Evolutionary conservation across 1,140 invertebrate genomes (phyloP).

Genomic region (Melipona quadrifasciata): DNA sequence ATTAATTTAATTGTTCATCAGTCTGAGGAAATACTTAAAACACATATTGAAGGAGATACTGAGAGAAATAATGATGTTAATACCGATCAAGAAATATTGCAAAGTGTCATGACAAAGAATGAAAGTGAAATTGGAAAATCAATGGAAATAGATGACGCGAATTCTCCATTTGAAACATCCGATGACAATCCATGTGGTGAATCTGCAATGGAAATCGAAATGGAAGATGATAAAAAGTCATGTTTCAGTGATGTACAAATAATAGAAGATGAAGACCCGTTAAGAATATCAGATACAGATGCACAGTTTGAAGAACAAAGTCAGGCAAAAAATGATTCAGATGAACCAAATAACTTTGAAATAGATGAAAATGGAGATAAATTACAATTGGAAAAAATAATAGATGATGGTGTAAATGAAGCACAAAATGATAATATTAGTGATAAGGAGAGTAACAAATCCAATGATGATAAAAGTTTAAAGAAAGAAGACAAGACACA

Average conservation of each 20-base stretch:
- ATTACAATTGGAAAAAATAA: conserved; percentile 47
- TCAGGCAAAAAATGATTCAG: conserved; percentile 52
- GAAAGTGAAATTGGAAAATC: conserved; percentile 66
- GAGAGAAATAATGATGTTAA: conserved; percentile 61
- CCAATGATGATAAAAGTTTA: conserved; percentile 52
- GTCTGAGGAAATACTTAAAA: conserved; percentile 26
- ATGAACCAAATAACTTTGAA: conserved; percentile 49
- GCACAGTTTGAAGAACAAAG: conserved; percentile 59
- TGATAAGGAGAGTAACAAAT: conserved; percentile 65
- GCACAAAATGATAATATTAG: conserved; percentile 59
- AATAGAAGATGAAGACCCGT: conserved; percentile 75
- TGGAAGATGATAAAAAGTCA: conserved; percentile 75
- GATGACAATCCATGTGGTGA: conserved; percentile 68
- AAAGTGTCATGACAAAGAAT: conserved; percentile 55
- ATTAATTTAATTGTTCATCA: conserved; percentile 61
- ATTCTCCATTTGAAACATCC: conserved; percentile 44
- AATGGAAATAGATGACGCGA: conserved; percentile 68
- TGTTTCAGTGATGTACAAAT: conserved; percentile 75
- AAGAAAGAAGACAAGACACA: conserved; percentile 57
- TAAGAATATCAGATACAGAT: conserved; percentile 67
- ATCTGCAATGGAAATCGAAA: conserved; percentile 67
- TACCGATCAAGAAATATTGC: conserved; percentile 67
- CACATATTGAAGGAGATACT: conserved; percentile 22
- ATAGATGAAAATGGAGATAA: conserved; percentile 53
- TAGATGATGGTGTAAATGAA: conserved; percentile 52